A percentile compares a stretch with the other conserved stretches of the same genome.
Evolutionary conservation across 2,113 vertebrate species (phyloP).

Genomic region (Ahaetulla prasina): DNA sequence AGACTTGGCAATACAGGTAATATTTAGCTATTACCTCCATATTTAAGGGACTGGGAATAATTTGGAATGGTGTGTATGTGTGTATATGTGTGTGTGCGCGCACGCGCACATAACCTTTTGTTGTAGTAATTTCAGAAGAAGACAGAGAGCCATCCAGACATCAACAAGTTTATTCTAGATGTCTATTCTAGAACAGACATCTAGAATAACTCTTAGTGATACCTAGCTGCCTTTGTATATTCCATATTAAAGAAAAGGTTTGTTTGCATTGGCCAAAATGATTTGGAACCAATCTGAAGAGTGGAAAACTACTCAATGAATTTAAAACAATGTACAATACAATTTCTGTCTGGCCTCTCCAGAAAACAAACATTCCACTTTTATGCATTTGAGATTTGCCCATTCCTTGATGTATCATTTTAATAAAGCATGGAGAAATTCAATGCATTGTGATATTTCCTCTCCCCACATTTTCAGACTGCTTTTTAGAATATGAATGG

Average conservation of each 20-base stretch:
- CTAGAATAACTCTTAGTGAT: constrained; percentile 14
- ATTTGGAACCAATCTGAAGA: background rate
- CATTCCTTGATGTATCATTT: constrained; percentile 33
- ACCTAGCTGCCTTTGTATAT: background rate
- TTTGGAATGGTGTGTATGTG: fast-evolving
- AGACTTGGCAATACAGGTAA: background rate
- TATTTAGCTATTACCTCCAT: background rate
- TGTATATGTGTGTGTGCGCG: background rate
- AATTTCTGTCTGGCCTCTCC: constrained; percentile 17
- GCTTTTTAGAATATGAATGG: constrained; percentile 13
- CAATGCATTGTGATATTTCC: constrained; percentile 41
- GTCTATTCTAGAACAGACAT: background rate
- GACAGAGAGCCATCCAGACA: fast-evolving
- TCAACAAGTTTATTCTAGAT: background rate
- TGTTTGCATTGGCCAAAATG: background rate
- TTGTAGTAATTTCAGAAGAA: background rate
- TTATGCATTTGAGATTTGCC: constrained; percentile 23
- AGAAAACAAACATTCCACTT: constrained; percentile 37
- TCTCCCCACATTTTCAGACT: constrained; percentile 34
- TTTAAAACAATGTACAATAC: background rate
- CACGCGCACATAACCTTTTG: background rate
- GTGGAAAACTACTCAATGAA: background rate
- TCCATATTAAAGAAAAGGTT: background rate
- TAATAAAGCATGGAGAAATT: constrained; percentile 32
- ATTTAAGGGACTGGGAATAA: constrained; percentile 1